Conservation (phyloP, 2,888 invertebrate species). For the Macaria notata region DNA sequence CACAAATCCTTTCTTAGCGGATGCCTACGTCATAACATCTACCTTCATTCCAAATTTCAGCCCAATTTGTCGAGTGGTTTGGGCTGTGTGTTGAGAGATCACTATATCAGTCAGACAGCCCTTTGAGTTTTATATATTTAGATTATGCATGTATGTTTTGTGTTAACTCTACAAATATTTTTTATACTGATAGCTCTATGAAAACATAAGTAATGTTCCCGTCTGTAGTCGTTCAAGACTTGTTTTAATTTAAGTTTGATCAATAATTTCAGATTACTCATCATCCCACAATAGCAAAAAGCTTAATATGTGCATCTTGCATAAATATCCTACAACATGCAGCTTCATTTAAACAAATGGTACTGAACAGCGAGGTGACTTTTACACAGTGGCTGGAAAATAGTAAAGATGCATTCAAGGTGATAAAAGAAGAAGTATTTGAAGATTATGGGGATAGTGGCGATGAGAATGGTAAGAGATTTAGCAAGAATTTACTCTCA, state of each 20-base stretch:
- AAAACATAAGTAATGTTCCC: neutral
- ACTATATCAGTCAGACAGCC: too few relatives aligned
- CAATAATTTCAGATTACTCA: neutral
- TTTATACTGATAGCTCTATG: neutral
- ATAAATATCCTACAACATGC: conserved; percentile 42
- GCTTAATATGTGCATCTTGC: conserved; percentile 49
- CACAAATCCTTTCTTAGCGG: too few relatives aligned
- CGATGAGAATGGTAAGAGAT: conserved; percentile 3
- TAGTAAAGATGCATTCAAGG: too few relatives aligned
- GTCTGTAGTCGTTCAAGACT: neutral
- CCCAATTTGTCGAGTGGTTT: too few relatives aligned
- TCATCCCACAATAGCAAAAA: neutral
- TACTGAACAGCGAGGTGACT: conserved; percentile 38
- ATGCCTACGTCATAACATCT: too few relatives aligned
- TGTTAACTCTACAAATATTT: neutral
- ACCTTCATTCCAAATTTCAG: too few relatives aligned
- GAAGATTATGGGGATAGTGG: too few relatives aligned
- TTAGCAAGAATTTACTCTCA: neutral
- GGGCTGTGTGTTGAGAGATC: too few relatives aligned
- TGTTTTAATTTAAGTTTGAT: neutral
- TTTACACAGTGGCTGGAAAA: conserved; percentile 31
- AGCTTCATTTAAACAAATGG: conserved; percentile 43
- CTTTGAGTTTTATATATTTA: neutral
- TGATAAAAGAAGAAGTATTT: too few relatives aligned
- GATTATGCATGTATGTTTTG: neutral